These are phyloP conservation scores for Trichonephila clavata DNA, from an alignment of 1,140 invertebrate species.

Conservation along the genomic window DNA sequence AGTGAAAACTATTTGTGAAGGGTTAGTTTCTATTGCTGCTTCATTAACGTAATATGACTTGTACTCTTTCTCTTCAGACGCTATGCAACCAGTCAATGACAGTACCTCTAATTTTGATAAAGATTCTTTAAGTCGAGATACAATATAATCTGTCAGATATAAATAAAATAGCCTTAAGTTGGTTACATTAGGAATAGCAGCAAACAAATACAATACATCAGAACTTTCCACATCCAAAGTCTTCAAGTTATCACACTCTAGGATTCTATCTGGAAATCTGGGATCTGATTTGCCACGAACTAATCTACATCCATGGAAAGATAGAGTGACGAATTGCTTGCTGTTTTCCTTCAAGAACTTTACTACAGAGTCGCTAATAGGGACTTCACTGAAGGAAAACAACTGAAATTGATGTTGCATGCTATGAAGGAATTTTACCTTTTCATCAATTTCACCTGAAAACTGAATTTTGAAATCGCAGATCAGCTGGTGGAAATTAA, in stretches of 20 bases:
- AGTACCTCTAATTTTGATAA: background rate
- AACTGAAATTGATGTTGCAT: background rate
- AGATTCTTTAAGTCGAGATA: background rate
- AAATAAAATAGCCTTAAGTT: background rate
- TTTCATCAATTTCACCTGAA: background rate
- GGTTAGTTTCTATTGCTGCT: background rate
- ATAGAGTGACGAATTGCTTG: background rate
- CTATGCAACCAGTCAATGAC: background rate
- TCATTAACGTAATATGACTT: background rate
- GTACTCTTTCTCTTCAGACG: background rate
- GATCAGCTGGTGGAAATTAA: background rate
- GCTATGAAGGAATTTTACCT: background rate
- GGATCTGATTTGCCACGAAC: background rate
- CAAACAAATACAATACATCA: background rate
- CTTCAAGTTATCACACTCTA: background rate
- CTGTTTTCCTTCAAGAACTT: background rate
- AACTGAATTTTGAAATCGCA: background rate
- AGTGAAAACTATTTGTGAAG: background rate
- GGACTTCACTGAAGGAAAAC: background rate
- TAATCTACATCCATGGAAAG: background rate
- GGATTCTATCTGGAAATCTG: background rate
- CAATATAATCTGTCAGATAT: background rate
- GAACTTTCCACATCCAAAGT: background rate
- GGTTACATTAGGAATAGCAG: background rate
- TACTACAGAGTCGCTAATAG: background rate